Percentiles rank a stretch among this genome's conserved stretches.
phyloP scores from a whole-genome alignment of 2,113 vertebrate species.

The Daphoenositta chrysoptera region DNA sequence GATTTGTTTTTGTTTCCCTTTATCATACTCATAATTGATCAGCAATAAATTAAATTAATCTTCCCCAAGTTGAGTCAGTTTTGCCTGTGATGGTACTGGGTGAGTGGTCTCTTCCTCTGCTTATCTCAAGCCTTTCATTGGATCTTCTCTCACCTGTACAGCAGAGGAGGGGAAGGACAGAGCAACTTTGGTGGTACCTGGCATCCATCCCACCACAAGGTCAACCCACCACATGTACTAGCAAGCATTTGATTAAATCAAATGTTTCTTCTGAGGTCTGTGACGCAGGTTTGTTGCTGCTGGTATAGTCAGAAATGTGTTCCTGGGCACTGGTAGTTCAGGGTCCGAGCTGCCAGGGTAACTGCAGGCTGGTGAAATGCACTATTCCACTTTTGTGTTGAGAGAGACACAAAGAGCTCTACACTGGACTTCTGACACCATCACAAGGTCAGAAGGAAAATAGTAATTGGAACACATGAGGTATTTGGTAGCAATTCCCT shows the following conservation, averaged over 20 bases:
- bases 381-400: rapidly evolving
- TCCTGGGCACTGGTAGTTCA: not conserved
- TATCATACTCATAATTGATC: not conserved
- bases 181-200: not conserved
- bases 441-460: not conserved
- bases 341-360: not conserved
- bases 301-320: not conserved
- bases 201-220: not conserved
- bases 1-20: not conserved
- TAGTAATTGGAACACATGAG: not conserved
- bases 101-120: not conserved
- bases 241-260: not conserved
- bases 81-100: rapidly evolving
- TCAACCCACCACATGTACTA: not conserved
- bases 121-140: not conserved
- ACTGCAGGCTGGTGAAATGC: rapidly evolving
- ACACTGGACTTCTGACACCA: not conserved
- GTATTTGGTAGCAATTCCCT: not conserved
- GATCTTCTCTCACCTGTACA: not conserved
- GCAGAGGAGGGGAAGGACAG: not conserved
- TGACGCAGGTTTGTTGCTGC: rapidly evolving
- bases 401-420: not conserved
- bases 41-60: not conserved
- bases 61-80: not conserved
- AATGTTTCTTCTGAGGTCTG: not conserved